These are phyloP conservation scores for Menidia beryllina DNA, from an alignment of 2,113 vertebrate genomes.

Conservation along the genomic window DNA sequence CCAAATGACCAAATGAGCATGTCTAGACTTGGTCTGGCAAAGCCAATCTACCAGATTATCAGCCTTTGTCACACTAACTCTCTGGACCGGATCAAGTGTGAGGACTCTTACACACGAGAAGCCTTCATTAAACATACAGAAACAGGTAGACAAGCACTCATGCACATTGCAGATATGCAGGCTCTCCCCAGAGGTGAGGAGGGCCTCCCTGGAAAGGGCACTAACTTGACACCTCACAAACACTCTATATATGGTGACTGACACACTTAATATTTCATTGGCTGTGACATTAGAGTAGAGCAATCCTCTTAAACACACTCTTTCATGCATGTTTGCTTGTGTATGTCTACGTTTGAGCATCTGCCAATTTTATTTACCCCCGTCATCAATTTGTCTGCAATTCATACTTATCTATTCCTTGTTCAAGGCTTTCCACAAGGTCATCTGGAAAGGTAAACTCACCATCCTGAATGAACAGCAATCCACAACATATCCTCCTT, in stretches of 20 bases:
- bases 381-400: constrained; percentile 5
- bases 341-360: not conserved
- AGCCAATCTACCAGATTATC: constrained; percentile 44
- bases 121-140: constrained; percentile 33
- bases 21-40: constrained; percentile 36
- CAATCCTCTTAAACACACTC: constrained; percentile 25
- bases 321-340: constrained; percentile 22
- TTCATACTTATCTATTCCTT: constrained; percentile 10
- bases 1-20: not conserved
- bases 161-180: not conserved
- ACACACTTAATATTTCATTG: constrained; percentile 78
- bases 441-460: not conserved
- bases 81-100: constrained; percentile 40
- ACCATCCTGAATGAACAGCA: no score
- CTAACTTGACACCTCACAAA: constrained; percentile 70
- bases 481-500: not conserved
- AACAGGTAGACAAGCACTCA: not conserved
- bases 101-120: constrained; percentile 50
- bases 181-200: not conserved
- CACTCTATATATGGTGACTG: constrained; percentile 43
- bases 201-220: not conserved
- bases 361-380: constrained; percentile 10
- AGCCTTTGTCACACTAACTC: constrained; percentile 23
- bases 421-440: constrained; percentile 25
- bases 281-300: constrained; percentile 66